A percentile compares a stretch with the other conserved stretches of the same genome.
Conservation (phyloP, 2,113 vertebrate genomes). For the Tylochromis polylepis region DNA sequence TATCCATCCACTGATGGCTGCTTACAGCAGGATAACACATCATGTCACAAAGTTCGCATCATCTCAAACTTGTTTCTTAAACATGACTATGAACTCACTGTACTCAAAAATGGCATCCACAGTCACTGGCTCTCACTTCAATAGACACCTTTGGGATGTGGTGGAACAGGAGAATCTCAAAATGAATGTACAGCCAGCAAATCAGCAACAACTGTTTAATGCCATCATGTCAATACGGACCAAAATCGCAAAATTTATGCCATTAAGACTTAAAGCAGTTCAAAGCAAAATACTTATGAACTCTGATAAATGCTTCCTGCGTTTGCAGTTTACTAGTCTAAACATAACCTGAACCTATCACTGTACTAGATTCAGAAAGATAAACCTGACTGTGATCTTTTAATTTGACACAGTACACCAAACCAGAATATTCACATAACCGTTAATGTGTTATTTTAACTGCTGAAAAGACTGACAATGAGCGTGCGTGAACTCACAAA, state of each 20-base stretch:
- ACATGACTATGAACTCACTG: not conserved
- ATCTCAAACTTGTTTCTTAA: not conserved
- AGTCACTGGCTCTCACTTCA: not conserved
- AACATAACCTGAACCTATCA: not conserved
- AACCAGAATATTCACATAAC: not conserved
- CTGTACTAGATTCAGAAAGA: not conserved
- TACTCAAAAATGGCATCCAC: not conserved
- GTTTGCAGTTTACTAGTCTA: not conserved
- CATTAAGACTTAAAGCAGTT: not conserved
- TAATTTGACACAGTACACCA: not conserved
- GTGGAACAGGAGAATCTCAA: not conserved
- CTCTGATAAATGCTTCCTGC: not conserved
- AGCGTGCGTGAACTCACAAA: not conserved
- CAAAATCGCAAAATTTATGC: fast-evolving
- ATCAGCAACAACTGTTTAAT: not conserved
- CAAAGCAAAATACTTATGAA: not conserved
- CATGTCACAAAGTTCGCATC: not conserved
- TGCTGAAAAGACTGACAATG: not conserved
- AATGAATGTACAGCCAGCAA: not conserved
- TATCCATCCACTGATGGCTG: not conserved
- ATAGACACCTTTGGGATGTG: not conserved
- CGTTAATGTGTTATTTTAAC: not conserved
- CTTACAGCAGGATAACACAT: not conserved
- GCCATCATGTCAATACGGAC: not conserved
- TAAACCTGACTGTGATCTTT: not conserved